phyloP scores from a whole-genome alignment of 2,797 vertebrate genomes.

The Catostomus latipinnis region DNA sequence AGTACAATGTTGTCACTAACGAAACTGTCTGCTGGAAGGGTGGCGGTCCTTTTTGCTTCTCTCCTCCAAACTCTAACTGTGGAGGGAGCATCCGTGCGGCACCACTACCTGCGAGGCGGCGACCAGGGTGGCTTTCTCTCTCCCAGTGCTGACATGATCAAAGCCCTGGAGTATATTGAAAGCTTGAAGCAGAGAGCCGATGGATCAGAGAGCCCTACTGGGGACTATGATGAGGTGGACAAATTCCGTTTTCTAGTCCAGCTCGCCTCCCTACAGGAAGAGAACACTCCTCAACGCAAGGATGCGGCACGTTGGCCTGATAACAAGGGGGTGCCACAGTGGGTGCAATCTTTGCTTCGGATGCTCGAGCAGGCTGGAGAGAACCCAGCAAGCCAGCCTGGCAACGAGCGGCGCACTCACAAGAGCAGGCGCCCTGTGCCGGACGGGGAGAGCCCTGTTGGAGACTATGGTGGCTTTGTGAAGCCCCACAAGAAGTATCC shows the following conservation, averaged over 20 bases:
- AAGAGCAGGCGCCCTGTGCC: conserved; percentile 71
- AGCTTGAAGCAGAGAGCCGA: conserved; percentile 89
- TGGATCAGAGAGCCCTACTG: conserved; percentile 77
- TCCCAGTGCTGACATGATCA: conserved; percentile 92
- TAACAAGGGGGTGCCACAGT: conserved; percentile 83
- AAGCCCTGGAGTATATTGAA: conserved; percentile 97
- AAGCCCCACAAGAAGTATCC: conserved; percentile 87
- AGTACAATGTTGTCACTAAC: conserved; percentile 79
- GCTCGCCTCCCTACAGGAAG: conserved; percentile 80
- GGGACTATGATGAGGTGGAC: conserved; percentile 85
- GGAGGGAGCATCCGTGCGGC: conserved; percentile 87
- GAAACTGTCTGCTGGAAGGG: conserved; percentile 79
- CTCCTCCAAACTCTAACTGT: conserved; percentile 79
- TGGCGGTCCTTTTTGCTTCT: conserved; percentile 77
- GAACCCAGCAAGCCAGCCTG: conserved; percentile 72
- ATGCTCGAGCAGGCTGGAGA: conserved; percentile 86
- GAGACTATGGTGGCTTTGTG: conserved; percentile 85
- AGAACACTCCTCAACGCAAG: conserved; percentile 75
- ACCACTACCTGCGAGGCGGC: conserved; percentile 88
- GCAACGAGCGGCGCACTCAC: conserved; percentile 77
- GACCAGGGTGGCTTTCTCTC: conserved; percentile 79
- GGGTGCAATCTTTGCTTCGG: conserved; percentile 88
- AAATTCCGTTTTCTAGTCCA: conserved; percentile 81
- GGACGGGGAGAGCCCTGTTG: conserved; percentile 76
- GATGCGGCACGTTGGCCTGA: conserved; percentile 76